Evolutionary conservation across 1,140 invertebrate species (phyloP).

Genomic region (Teleopsis dalmanni): DNA sequence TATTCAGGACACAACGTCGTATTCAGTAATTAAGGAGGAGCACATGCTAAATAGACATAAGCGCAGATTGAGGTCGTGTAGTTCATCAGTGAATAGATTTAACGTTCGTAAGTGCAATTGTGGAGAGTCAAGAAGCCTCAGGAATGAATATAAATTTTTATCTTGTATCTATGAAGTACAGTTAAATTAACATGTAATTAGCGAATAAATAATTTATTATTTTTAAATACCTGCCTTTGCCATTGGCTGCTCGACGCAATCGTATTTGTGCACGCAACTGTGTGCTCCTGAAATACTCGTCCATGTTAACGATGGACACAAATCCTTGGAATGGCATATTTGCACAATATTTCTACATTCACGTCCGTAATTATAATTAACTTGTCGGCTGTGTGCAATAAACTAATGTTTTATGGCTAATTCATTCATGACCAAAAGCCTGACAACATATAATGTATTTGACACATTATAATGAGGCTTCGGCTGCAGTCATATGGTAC

Average conservation of each 20-base stretch:
- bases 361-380: constrained; percentile 13
- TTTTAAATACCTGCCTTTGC: constrained; percentile 2
- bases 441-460: constrained; percentile 40
- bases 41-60: too few species aligned
- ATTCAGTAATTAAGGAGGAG: too few species aligned
- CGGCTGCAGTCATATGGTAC: too few species aligned
- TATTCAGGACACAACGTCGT: too few species aligned
- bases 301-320: neutral
- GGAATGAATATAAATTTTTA: too few species aligned
- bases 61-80: too few species aligned
- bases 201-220: constrained; percentile 15
- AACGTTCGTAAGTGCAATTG: too few species aligned
- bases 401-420: constrained; percentile 12
- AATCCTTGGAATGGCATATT: neutral
- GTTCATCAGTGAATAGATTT: too few species aligned
- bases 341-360: neutral
- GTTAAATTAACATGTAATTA: constrained; percentile 17
- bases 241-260: neutral
- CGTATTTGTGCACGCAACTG: neutral
- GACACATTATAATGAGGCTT: constrained; percentile 43
- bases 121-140: too few species aligned
- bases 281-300: neutral
- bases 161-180: too few species aligned
- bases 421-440: constrained; percentile 22
- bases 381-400: constrained; percentile 14